Evolutionary conservation across 2,888 invertebrate genomes (phyloP).

Genomic region (Pogonocherus hispidulus): DNA sequence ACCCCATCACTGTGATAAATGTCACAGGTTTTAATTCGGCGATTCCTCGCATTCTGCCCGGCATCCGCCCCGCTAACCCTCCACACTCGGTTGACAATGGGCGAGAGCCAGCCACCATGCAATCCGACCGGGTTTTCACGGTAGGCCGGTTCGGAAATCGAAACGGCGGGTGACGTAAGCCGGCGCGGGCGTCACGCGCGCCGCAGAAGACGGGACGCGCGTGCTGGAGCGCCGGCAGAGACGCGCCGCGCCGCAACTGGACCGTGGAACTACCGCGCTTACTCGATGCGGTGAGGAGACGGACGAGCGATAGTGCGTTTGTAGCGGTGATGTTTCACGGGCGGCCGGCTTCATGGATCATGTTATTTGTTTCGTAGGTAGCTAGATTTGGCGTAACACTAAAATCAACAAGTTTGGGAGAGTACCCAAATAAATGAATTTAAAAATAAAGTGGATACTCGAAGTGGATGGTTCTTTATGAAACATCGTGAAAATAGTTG

Average conservation of each 20-base stretch:
- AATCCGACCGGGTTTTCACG: constrained; percentile 68
- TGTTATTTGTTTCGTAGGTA: not conserved
- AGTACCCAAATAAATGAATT: too few relatives aligned
- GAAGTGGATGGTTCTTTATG: too few relatives aligned
- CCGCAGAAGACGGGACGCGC: constrained; percentile 20
- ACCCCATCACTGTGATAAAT: too few relatives aligned
- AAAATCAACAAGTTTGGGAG: too few relatives aligned
- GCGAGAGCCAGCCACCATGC: constrained; percentile 56
- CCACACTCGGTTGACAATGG: constrained; percentile 51
- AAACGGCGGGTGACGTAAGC: constrained; percentile 61
- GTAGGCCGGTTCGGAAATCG: constrained; percentile 67
- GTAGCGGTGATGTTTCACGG: not conserved
- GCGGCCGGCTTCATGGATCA: not conserved
- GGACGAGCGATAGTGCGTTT: not conserved
- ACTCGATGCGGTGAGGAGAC: constrained; percentile 28
- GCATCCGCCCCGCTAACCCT: not conserved
- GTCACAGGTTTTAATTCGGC: not conserved
- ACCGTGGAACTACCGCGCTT: constrained; percentile 47
- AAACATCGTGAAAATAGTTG: too few relatives aligned
- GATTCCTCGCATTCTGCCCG: not conserved
- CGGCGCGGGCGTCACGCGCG: constrained; percentile 41
- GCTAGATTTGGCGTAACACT: not conserved
- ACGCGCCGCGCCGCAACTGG: constrained; percentile 39
- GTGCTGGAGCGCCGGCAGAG: constrained; percentile 22
- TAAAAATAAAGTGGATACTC: too few relatives aligned